Evolutionary conservation across 1,140 invertebrate genomes (phyloP), one percentile per base, ranked within the genome.

Genomic region (Fopius arisanus): DNA sequence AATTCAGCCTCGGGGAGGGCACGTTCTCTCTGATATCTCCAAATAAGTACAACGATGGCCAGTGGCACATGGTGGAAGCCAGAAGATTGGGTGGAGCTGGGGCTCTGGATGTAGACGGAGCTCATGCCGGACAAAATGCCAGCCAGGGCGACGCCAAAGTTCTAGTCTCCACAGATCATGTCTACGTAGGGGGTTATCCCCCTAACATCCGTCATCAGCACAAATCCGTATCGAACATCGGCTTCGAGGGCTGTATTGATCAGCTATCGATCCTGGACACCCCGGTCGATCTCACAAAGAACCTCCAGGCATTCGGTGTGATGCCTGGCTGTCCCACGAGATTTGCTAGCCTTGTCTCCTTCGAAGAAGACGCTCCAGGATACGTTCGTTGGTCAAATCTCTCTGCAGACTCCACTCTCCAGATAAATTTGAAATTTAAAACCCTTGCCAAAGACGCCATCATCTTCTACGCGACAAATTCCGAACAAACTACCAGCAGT

Each of bases 211-310:
- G 90, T n/a, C 93, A 93, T 78, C 87, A 89, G 23, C 92, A 92
- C 65, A 82, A 87, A 12, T 89, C 91, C 33, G 92, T 95, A 0
- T 92, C 91, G 0, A 91, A 90, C 54, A 86, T 90, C 26, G 94
- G 94, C 66, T 99, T 98, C 84, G 96, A 98, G 80, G 98, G 98
- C 3, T 99, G 98, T 82, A 94, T 99, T 43, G 92, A 96, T 78
- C 90, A 95, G 73, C 92, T 99, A 1, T 89, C 90, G 21, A 93
- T 99, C 62, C 91, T 92, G 9, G 90, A 91, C 0, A 90, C 90
- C 6, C 90, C 91, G n/a, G 91, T 96, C 29, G 94, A 97, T 84
- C 88, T 98, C 0, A 94, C 91, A 67, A 90, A 93, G 73, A 94
- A 94, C 76, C 88, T 93, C 2, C 92, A 95, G 80, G 92, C 94